Evolutionary conservation across 92 coral and sea anemone species (phyloP).

Genomic region (Porites rus): DNA sequence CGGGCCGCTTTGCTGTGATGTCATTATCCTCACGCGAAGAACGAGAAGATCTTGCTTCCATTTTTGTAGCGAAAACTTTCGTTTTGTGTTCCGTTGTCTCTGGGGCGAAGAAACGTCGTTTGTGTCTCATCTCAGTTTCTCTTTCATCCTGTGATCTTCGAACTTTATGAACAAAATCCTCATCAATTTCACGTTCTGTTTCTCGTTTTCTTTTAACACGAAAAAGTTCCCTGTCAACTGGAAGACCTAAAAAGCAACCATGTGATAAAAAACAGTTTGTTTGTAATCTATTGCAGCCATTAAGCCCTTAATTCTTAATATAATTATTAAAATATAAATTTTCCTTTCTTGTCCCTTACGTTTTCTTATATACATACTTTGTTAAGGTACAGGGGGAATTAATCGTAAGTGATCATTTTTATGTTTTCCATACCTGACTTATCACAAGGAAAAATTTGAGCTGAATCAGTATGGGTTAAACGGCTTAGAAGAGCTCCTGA

Average conservation of each 20-base stretch:
- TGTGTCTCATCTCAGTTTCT: slow-evolving; percentile 52
- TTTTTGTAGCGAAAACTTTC: slow-evolving; percentile 54
- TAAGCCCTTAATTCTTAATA: no score
- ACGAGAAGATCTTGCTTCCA: slow-evolving; percentile 90
- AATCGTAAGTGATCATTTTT: no score
- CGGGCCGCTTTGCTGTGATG: slow-evolving; percentile 75
- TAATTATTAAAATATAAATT: no score
- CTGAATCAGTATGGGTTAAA: no score
- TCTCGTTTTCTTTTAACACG: slow-evolving; percentile 77
- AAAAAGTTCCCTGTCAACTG: slow-evolving; percentile 66
- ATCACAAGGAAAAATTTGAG: no score
- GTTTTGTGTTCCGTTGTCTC: slow-evolving; percentile 4
- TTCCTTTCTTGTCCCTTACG: no score
- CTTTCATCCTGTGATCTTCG: slow-evolving; percentile 43
- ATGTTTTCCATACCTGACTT: no score
- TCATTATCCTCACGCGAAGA: slow-evolving; percentile 84
- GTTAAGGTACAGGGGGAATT: no score
- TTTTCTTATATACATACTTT: no score
- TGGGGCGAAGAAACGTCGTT: slow-evolving; percentile 60
- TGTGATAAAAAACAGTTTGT: no score
- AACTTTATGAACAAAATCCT: slow-evolving; percentile 2
- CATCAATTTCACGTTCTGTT: slow-evolving; percentile 35
- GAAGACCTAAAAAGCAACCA: slow-evolving; percentile 52
- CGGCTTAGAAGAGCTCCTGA: no score
- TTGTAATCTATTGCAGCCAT: no score